Evolutionary conservation across 2,888 invertebrate genomes (phyloP).

Genomic region (Papilio protenor): DNA sequence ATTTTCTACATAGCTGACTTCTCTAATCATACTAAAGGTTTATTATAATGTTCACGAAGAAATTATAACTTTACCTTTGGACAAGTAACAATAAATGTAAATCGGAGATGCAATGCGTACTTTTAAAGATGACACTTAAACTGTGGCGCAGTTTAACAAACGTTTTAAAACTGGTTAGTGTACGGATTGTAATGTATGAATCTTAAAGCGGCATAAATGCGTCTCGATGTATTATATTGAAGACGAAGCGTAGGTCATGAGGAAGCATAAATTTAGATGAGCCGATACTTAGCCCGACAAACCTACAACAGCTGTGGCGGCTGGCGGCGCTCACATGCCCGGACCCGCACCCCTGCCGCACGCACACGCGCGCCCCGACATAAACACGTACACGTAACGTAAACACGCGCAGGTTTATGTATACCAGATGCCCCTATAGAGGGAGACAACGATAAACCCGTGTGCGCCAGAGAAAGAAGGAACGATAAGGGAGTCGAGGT

Average conservation of each 20-base stretch:
- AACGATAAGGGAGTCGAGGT: slow-evolving; percentile 64
- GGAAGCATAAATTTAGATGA: slow-evolving; percentile 82
- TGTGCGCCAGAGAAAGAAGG: slow-evolving; percentile 67
- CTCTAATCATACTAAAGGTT: slow-evolving; percentile 62
- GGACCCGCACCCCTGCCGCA: slow-evolving; percentile 75
- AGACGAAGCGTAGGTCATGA: slow-evolving; percentile 76
- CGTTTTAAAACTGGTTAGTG: slow-evolving; percentile 28
- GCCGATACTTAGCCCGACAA: slow-evolving; percentile 74
- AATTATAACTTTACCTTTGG: neutral
- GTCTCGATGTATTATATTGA: slow-evolving; percentile 53
- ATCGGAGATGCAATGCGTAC: neutral
- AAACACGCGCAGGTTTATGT: slow-evolving; percentile 82
- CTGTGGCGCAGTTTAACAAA: slow-evolving; percentile 30
- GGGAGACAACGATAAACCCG: slow-evolving; percentile 70
- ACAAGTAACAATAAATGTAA: neutral
- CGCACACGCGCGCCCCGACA: slow-evolving; percentile 59
- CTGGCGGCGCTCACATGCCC: slow-evolving; percentile 65
- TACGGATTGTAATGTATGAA: slow-evolving; percentile 50
- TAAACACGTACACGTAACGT: slow-evolving; percentile 68
- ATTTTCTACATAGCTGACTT: slow-evolving; percentile 64
- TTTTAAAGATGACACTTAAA: neutral
- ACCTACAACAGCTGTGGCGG: slow-evolving; percentile 80
- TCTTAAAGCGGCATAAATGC: slow-evolving; percentile 60
- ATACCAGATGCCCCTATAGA: slow-evolving; percentile 82
- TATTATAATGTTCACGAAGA: neutral